Evolutionary conservation across 2,113 vertebrate genomes (phyloP).

Genomic region (Malurus melanocephalus): DNA sequence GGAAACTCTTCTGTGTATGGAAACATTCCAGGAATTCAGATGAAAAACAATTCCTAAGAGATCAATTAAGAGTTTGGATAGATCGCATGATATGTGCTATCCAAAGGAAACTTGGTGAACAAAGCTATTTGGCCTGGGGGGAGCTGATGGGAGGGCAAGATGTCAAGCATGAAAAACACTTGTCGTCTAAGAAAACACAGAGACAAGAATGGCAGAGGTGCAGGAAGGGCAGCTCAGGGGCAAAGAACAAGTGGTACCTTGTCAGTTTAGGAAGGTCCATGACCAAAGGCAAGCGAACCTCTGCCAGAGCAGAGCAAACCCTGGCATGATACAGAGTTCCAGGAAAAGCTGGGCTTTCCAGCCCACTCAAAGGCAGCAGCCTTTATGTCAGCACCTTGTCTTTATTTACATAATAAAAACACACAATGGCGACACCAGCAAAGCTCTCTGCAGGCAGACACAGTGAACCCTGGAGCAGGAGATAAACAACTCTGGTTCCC

Average conservation of each 20-base stretch:
- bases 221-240: not conserved
- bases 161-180: not conserved
- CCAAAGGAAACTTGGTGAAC: not conserved
- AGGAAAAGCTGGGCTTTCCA: not conserved
- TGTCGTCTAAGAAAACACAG: not conserved
- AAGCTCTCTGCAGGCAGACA: not conserved
- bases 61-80: not conserved
- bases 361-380: not conserved
- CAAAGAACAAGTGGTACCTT: not conserved
- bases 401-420: not conserved
- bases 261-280: not conserved
- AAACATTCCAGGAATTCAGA: constrained; percentile 24
- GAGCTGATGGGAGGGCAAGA: not conserved
- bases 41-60: constrained; percentile 7
- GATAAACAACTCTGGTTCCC: not conserved
- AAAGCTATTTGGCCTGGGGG: not conserved
- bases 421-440: not conserved
- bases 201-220: not conserved
- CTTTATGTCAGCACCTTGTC: not conserved
- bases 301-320: not conserved
- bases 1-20: not conserved
- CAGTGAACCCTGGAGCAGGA: not conserved
- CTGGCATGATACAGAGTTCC: not conserved
- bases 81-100: not conserved
- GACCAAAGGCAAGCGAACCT: not conserved